These are phyloP conservation scores for Mythimna ferrago DNA, from an alignment of 2,888 invertebrate species.

Conservation along the genomic window DNA sequence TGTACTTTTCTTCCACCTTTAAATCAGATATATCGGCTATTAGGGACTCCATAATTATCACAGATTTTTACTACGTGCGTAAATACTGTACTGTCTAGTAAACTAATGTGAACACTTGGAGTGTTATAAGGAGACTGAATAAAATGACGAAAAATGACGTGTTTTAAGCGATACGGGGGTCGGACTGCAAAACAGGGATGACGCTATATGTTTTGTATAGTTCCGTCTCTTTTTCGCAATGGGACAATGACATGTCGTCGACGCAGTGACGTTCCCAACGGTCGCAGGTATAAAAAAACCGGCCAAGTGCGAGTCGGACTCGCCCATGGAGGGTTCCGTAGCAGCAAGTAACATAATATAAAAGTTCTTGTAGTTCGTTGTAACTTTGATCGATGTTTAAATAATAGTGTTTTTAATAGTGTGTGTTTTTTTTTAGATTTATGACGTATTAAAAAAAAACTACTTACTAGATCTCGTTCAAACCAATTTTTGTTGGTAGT, in stretches of 20 bases:
- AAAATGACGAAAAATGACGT: neutral
- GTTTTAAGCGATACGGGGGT: neutral
- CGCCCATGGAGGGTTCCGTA: no score
- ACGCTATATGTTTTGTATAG: neutral
- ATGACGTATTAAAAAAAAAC: no score
- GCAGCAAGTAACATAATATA: no score
- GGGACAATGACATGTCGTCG: neutral
- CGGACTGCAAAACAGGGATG: neutral
- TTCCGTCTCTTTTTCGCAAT: neutral
- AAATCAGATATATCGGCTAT: neutral
- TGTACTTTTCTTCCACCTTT: neutral
- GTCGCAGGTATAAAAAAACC: neutral
- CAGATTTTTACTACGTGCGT: no score
- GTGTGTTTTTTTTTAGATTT: no score
- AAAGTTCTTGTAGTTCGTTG: no score
- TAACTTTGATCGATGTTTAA: no score
- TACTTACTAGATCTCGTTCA: no score
- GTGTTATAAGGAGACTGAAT: neutral
- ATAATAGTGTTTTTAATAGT: no score
- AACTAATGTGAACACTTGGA: neutral
- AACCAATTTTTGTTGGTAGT: no score
- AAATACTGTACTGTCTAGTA: neutral
- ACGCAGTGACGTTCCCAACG: no score
- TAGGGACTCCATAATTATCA: neutral
- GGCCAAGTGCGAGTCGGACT: no score